A percentile compares a stretch with the other conserved stretches of the same genome.
These are phyloP conservation scores for Psittacula derbiana DNA, from an alignment of 2,797 vertebrate species.

Conservation along the genomic window DNA sequence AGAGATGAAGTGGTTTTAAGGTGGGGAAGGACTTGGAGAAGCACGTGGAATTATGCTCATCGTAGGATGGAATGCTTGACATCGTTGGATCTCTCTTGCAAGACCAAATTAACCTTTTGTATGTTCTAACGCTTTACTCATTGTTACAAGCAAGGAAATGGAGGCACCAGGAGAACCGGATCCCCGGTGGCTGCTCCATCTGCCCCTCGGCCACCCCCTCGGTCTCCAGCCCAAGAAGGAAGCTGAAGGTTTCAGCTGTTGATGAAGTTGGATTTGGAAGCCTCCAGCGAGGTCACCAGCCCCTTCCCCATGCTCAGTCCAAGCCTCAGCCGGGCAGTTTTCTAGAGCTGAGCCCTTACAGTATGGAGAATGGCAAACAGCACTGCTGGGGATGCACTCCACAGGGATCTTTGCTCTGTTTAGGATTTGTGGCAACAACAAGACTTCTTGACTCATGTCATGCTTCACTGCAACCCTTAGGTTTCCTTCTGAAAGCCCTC, in stretches of 20 bases:
- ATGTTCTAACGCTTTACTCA: fast-evolving
- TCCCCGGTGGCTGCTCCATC: not conserved
- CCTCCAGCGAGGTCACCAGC: not conserved
- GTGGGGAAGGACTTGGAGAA: not conserved
- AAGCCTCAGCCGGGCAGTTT: not conserved
- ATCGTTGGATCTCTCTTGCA: fast-evolving
- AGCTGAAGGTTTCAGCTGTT: not conserved
- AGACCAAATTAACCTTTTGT: fast-evolving
- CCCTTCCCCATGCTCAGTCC: not conserved
- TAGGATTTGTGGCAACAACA: not conserved
- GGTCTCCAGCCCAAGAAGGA: not conserved
- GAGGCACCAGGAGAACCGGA: not conserved
- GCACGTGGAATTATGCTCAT: fast-evolving
- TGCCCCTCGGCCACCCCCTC: not conserved
- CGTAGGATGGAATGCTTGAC: fast-evolving
- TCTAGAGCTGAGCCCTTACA: not conserved
- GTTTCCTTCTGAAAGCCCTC: not conserved
- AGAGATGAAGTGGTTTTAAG: not conserved
- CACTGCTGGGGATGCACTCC: not conserved
- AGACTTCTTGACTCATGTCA: not conserved
- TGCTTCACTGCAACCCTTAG: not conserved
- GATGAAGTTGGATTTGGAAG: not conserved
- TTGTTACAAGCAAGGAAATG: not conserved
- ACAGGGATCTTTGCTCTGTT: not conserved
- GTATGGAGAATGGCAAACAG: not conserved